Conservation (phyloP, 2,888 invertebrate genomes). For the Saturnia japonica region DNA sequence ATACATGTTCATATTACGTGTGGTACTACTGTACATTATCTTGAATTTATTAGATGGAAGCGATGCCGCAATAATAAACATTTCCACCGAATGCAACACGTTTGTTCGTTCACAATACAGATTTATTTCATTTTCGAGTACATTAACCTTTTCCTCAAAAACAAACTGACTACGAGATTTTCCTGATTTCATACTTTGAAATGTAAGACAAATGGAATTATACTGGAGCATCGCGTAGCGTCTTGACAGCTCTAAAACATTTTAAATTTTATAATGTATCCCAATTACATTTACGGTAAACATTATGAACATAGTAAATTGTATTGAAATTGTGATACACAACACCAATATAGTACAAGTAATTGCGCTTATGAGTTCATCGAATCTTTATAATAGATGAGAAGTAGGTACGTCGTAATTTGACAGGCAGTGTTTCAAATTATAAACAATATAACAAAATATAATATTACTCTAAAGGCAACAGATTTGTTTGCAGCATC, state of each 20-base stretch:
- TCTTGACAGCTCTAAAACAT: neutral
- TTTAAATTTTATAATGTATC: neutral
- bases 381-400: neutral
- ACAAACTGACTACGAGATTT: neutral
- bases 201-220: neutral
- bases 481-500: neutral
- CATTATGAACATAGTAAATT: neutral
- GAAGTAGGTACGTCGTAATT: neutral
- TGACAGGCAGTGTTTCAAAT: neutral
- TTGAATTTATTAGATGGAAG: conserved; percentile 56
- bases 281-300: neutral
- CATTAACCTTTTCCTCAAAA: conserved; percentile 5
- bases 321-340: neutral
- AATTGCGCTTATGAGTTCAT: neutral
- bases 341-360: neutral
- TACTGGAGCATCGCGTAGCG: neutral
- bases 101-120: neutral
- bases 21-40: conserved; percentile 64
- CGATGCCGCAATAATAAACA: conserved; percentile 50
- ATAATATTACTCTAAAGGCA: neutral
- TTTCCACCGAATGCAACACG: conserved; percentile 16
- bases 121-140: neutral
- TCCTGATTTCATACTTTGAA: neutral
- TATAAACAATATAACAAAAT: neutral
- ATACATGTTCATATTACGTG: conserved; percentile 52